These are phyloP conservation scores for Dendrolimus kikuchii DNA, from an alignment of 1,140 invertebrate species.

Conservation along the genomic window DNA sequence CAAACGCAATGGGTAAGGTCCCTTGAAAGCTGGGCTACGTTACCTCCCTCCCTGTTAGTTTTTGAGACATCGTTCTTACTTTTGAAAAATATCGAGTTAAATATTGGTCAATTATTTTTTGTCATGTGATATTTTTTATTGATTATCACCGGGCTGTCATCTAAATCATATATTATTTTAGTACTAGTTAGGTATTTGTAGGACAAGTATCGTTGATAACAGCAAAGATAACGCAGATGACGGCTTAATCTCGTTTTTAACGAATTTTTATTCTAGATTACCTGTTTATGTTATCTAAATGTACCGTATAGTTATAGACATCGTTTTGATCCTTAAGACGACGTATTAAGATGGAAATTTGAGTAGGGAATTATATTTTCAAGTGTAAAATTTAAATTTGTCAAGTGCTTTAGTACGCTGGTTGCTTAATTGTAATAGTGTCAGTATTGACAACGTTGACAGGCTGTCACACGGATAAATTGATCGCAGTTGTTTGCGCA, in stretches of 20 bases:
- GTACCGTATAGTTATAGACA: conserved; percentile 8
- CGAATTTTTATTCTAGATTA: conserved; percentile 59
- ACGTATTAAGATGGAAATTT: conserved; percentile 29
- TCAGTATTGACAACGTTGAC: conserved; percentile 62
- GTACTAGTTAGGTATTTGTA: conserved; percentile 45
- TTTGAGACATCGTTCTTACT: too few relatives aligned
- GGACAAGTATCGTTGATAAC: conserved; percentile 52
- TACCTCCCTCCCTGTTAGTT: too few relatives aligned
- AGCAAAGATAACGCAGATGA: conserved; percentile 60
- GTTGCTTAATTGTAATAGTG: conserved; percentile 70
- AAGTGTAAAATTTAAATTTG: conserved; percentile 27
- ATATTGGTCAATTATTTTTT: conserved; percentile 15
- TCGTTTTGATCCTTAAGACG: conserved; percentile 24
- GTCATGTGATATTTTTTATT: conserved; percentile 35
- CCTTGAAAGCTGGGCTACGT: too few relatives aligned
- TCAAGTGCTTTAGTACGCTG: conserved; percentile 45
- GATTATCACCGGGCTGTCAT: conserved; percentile 44
- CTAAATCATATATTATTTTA: conserved; percentile 50
- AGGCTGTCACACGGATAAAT: conserved; percentile 64
- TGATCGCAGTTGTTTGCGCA: conserved; percentile 67
- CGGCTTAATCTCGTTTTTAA: conserved; percentile 67
- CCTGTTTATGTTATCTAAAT: conserved; percentile 23
- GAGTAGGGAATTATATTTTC: conserved; percentile 16
- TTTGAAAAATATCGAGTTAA: too few relatives aligned
- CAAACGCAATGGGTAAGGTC: too few relatives aligned